Conservation (phyloP, 2,797 vertebrate genomes). For the Anabacerthia variegaticeps region DNA sequence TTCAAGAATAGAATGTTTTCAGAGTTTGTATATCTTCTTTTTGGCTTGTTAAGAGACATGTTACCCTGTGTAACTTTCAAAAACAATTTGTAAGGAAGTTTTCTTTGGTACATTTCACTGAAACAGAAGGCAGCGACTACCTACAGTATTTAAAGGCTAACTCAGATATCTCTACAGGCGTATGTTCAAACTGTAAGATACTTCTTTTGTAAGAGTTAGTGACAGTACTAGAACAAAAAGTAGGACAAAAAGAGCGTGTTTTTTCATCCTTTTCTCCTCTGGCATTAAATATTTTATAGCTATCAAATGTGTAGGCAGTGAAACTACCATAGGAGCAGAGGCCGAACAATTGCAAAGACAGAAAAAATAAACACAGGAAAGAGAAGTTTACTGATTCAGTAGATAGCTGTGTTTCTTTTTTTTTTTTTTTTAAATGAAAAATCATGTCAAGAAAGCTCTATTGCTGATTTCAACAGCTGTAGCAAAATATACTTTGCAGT, state of each 20-base stretch:
- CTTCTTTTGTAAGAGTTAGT: not conserved
- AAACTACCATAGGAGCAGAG: not conserved
- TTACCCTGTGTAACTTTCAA: constrained; percentile 49
- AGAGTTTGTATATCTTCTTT: constrained; percentile 56
- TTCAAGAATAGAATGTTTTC: constrained; percentile 63
- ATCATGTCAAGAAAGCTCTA: not conserved
- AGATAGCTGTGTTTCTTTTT: not conserved
- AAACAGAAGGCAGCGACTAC: constrained; percentile 2
- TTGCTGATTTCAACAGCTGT: not conserved
- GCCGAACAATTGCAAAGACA: not conserved
- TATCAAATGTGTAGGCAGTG: not conserved
- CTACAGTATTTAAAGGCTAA: constrained; percentile 31
- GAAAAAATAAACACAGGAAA: not conserved
- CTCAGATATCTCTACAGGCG: not conserved
- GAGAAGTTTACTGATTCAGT: not conserved
- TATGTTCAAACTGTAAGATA: not conserved
- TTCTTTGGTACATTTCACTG: constrained; percentile 13
- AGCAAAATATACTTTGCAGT: not conserved
- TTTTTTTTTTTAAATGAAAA: not conserved
- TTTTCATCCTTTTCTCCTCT: not conserved
- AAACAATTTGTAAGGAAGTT: constrained; percentile 1
- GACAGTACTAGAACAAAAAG: not conserved
- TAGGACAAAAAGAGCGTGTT: not conserved
- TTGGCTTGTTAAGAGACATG: constrained; percentile 43
- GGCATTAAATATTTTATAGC: not conserved